Evolutionary conservation across 64 coral and sea anemone genomes (phyloP), one percentile per base, ranked within the genome.

Genomic region (Stichodactyla mertensii): DNA sequence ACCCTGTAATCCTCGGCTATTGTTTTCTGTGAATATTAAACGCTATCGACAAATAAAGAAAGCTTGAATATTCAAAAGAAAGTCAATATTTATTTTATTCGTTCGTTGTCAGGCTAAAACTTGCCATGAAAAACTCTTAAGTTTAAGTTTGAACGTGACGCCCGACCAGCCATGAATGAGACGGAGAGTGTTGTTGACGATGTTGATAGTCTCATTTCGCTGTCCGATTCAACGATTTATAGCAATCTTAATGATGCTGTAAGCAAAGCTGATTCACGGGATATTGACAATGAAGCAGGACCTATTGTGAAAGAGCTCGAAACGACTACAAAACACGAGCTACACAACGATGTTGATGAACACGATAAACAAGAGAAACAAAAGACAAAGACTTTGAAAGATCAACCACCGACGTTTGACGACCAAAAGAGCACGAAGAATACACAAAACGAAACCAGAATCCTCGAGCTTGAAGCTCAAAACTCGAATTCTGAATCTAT

Each of bases 1-100:
- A 79, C 77, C 67, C 22, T 79, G 77, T 79, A 79, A 79, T 79
- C 77, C 77, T 52, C 4, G 11, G 28, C 77, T 79, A 79, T 79
- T 79, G 77, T 79, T 79, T 16, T 4, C 4, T 22, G n/a, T 20
- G 64, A 69, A 69, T 69, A 9, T 69, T 6, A 69, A 26, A 69
- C 64, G 26, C 19, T 69, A 20, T 69, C 12, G 4, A 52, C 77
- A 36, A 79, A 51, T 79, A 51, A 15, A 36, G 77, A 15, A 79
- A 79, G 77, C 77, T 51, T 79, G 77, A 45, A 24, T 77, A 61
- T 51, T 79, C 8, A 69, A 69, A 69, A 69, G 19, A 22, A 18
- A 69, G 19, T 23, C 64, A 69, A 69, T 69, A 69, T 69, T 23
- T 69, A 69, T 69, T 69, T 69, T 69, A 24, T 24, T 69, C 6